These are phyloP conservation scores for Drosophila austrosaltans DNA, from an alignment of 2,888 invertebrate genomes.

Conservation along the genomic window DNA sequence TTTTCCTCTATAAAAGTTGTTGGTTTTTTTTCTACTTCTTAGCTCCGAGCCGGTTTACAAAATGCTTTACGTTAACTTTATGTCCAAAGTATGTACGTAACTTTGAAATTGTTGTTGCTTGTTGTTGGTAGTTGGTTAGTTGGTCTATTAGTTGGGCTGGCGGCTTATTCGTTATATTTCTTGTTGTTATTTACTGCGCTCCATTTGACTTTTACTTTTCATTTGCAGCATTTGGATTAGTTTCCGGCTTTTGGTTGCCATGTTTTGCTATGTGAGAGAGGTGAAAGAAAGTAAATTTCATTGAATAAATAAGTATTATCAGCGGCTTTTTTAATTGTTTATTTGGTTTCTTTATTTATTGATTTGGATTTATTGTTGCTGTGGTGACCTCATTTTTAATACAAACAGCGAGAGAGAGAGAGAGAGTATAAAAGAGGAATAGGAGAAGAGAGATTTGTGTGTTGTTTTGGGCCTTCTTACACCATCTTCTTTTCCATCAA, in stretches of 20 bases:
- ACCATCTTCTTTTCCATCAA: constrained; percentile 27
- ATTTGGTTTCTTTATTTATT: constrained; percentile 13
- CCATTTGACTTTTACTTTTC: constrained; percentile 76
- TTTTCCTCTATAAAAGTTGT: not conserved
- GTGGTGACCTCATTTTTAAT: constrained; percentile 37
- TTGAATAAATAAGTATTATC: constrained; percentile 8
- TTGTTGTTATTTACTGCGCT: constrained; percentile 47
- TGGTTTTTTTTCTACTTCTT: constrained; percentile 18
- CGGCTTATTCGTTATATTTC: constrained; percentile 63
- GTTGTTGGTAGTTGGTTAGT: constrained; percentile 12
- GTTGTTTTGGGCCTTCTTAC: constrained; percentile 1
- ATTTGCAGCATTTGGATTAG: constrained; percentile 44
- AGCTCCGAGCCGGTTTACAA: constrained; percentile 50
- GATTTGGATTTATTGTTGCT: constrained; percentile 30
- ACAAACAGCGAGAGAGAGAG: not conserved
- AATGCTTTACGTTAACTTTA: constrained; percentile 30
- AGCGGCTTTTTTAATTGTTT: constrained; percentile 9
- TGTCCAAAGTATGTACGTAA: constrained; percentile 42
- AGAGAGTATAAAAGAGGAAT: not conserved
- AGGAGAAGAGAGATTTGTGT: constrained; percentile 23
- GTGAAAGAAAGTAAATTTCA: constrained; percentile 12
- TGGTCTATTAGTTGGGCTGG: constrained; percentile 58
- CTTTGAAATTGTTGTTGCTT: constrained; percentile 40
- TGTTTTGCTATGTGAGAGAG: not conserved
- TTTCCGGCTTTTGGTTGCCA: not conserved